These are phyloP conservation scores for Phortica okadai DNA, from an alignment of 2,888 invertebrate genomes.

Conservation along the genomic window DNA sequence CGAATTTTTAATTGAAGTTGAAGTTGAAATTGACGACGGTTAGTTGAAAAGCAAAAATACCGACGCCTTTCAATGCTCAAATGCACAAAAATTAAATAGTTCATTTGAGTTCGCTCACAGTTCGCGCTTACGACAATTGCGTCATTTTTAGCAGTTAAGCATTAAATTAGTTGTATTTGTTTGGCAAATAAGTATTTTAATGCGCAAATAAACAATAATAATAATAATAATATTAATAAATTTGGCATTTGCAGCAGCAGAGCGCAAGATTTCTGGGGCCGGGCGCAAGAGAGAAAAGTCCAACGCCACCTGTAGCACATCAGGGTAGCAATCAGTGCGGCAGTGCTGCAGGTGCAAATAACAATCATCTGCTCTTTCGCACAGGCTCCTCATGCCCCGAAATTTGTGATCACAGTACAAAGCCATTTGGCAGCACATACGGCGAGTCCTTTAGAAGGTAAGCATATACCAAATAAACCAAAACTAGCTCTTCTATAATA, in stretches of 20 bases:
- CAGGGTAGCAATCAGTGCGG: slow-evolving; percentile 72
- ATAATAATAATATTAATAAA: background rate
- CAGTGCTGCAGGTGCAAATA: slow-evolving; percentile 75
- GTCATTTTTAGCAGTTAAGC: background rate
- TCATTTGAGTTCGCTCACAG: slow-evolving; percentile 1
- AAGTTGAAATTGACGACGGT: slow-evolving; percentile 45
- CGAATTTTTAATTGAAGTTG: slow-evolving; percentile 57
- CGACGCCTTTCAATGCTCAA: background rate
- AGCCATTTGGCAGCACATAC: slow-evolving; percentile 74
- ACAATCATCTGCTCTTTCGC: slow-evolving; percentile 75
- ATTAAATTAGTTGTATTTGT: background rate
- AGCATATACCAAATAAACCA: slow-evolving; percentile 2
- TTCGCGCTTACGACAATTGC: background rate
- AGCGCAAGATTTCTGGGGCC: slow-evolving; percentile 78
- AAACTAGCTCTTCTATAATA: background rate
- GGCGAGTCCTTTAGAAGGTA: slow-evolving; percentile 76
- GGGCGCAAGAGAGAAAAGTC: slow-evolving; percentile 76
- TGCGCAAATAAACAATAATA: background rate
- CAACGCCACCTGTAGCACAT: slow-evolving; percentile 75
- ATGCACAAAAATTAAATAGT: slow-evolving; percentile 14
- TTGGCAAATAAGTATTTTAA: background rate
- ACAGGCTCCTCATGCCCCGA: slow-evolving; percentile 75
- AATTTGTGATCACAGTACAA: slow-evolving; percentile 76
- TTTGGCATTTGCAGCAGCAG: slow-evolving; percentile 74
- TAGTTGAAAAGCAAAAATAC: background rate